Percentiles rank a stretch among this genome's conserved stretches.
Evolutionary conservation across 2,113 vertebrate species (phyloP).

Genomic region (Solea senegalensis): DNA sequence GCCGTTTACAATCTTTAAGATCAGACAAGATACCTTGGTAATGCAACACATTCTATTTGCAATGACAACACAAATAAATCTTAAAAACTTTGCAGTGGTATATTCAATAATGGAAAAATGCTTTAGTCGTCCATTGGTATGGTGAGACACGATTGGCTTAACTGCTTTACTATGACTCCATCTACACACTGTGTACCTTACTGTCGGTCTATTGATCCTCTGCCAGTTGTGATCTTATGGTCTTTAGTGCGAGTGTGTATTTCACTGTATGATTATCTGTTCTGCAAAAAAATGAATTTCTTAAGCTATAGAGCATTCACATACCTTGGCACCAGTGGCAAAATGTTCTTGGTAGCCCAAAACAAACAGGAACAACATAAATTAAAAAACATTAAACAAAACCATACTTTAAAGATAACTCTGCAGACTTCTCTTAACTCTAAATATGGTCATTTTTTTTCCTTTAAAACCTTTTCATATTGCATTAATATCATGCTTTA

Average conservation of each 20-base stretch:
- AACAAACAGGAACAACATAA: slow-evolving; percentile 66
- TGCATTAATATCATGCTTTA: slow-evolving; percentile 99
- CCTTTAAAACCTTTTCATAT: slow-evolving; percentile 85
- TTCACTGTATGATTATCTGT: slow-evolving; percentile 92
- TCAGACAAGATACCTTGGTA: slow-evolving; percentile 50
- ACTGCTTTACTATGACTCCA: slow-evolving; percentile 49
- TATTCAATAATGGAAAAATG: slow-evolving; percentile 53
- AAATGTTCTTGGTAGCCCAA: slow-evolving; percentile 94
- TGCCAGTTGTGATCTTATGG: slow-evolving; percentile 88
- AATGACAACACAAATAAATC: slow-evolving; percentile 56
- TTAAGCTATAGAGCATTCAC: slow-evolving; percentile 97
- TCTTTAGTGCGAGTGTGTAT: slow-evolving; percentile 86
- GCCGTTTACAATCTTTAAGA: slow-evolving; percentile 71
- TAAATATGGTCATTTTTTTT: slow-evolving; percentile 95
- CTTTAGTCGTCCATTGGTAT: slow-evolving; percentile 45
- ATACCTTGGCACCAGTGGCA: slow-evolving; percentile 99
- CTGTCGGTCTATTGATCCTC: slow-evolving; percentile 63
- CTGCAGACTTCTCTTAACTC: slow-evolving; percentile 95
- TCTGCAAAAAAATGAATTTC: slow-evolving; percentile 90
- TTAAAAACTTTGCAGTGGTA: slow-evolving; percentile 23
- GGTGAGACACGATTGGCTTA: slow-evolving; percentile 57
- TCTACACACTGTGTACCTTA: slow-evolving; percentile 68
- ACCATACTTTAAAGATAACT: slow-evolving; percentile 92
- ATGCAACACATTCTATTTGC: slow-evolving; percentile 62
- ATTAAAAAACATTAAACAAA: slow-evolving; percentile 88